Evolutionary conservation across 2,888 invertebrate genomes (phyloP).

Genomic region (Pandemis corylana): DNA sequence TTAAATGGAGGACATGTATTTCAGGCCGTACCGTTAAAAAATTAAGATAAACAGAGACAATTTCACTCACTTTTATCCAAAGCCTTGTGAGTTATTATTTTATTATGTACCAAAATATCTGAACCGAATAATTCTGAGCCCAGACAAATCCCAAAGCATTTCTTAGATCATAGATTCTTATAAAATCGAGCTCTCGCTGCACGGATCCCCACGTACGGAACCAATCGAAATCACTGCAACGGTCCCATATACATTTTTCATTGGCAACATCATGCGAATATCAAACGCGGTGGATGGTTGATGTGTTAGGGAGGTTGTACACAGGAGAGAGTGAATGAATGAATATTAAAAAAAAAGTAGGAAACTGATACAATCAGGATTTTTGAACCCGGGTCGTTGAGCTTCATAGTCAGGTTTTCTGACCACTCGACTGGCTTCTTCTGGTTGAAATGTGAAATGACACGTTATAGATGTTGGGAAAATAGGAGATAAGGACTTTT

Average conservation of each 20-base stretch:
- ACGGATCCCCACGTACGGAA: conserved; percentile 52
- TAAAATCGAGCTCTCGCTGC: conserved; percentile 57
- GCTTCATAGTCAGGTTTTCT: too few relatives aligned
- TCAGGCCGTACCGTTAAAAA: too few relatives aligned
- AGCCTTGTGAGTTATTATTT: neutral
- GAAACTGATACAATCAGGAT: too few relatives aligned
- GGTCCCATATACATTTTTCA: conserved; percentile 63
- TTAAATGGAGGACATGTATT: too few relatives aligned
- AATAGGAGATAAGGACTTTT: too few relatives aligned
- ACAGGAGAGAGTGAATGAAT: conserved; percentile 6
- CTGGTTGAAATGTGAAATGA: too few relatives aligned
- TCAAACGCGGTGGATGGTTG: conserved; percentile 22
- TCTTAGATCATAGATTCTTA: conserved; percentile 40
- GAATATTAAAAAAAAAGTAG: neutral
- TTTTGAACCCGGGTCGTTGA: too few relatives aligned
- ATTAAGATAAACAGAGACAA: too few relatives aligned
- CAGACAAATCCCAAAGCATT: conserved; percentile 36
- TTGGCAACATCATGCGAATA: conserved; percentile 44
- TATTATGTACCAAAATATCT: conserved; percentile 3
- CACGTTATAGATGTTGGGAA: too few relatives aligned
- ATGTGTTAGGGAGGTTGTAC: conserved; percentile 13
- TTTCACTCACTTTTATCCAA: neutral
- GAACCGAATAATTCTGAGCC: conserved; percentile 21
- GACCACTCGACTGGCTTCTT: too few relatives aligned
- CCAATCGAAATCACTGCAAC: conserved; percentile 72